Percentiles rank a stretch among this genome's conserved stretches.
Conservation (phyloP, 1,140 invertebrate genomes). For the Eumeta japonica region DNA sequence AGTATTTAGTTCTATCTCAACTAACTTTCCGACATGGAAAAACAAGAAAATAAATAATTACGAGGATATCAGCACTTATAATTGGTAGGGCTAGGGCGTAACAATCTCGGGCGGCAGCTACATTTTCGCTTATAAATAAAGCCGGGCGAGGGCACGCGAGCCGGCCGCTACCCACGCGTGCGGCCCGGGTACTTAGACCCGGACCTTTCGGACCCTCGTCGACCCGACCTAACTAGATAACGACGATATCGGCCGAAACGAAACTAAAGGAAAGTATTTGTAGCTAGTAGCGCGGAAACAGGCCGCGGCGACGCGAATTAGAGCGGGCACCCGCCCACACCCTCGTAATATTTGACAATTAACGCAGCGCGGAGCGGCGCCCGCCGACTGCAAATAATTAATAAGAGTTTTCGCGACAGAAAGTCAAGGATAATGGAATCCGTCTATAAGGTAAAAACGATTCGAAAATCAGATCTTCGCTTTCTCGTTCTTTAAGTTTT, state of each 20-base stretch:
- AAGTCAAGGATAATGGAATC: too few species aligned
- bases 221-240: constrained; percentile 48
- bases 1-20: too few species aligned
- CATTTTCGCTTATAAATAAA: constrained; percentile 38
- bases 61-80: constrained; percentile 18
- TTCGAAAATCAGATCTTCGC: too few species aligned
- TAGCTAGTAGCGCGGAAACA: constrained; percentile 28
- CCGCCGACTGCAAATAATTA: too few species aligned
- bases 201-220: constrained; percentile 46
- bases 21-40: too few species aligned
- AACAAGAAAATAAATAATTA: constrained; percentile 27
- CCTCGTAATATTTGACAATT: too few species aligned
- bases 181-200: constrained; percentile 27
- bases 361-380: too few species aligned
- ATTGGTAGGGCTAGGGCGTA: constrained; percentile 35
- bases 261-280: constrained; percentile 51
- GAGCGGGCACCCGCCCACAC: too few species aligned
- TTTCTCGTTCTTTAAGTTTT: too few species aligned
- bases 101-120: constrained; percentile 35
- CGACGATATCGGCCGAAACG: constrained; percentile 38
- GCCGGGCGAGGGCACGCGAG: constrained; percentile 18
- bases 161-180: constrained; percentile 29
- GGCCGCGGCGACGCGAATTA: constrained; percentile 28
- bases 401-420: too few species aligned
- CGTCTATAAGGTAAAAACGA: too few species aligned